Base-by-base conservation (phyloP, 2,797 vertebrate species). In the Heteromormyrus szaboi region DNA sequence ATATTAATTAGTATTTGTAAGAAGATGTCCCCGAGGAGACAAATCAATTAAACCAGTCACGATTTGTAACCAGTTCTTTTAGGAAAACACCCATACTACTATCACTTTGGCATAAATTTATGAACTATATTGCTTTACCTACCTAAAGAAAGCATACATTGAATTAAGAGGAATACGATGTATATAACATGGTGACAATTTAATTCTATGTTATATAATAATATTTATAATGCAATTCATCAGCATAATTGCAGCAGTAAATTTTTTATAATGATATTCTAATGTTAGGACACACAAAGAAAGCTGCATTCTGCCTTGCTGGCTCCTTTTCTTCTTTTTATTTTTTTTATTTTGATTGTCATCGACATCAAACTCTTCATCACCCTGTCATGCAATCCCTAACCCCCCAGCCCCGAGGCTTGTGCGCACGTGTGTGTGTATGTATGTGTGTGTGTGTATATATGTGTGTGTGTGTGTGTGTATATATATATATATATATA, bases 1-100 rank as follows among this genome's bases (percentile, higher is more conserved):
- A 46, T 46, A 81, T 81, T 81, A 81, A 81, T 81, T 81, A n/a
- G 76, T 81, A 81, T 81, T 81, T 81, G 2, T 81, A 81, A 81
- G 41, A 81, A 46, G 76, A 46, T 44, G 37, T 79, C 72, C 72
- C 17, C 8, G 76, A 46, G 37, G 37, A 81, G 76, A 81, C 19
- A 46, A 46, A 81, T 81, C 76, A 81, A 81, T 81, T 81, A 81
- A 81, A n/a, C 76, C 17, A 44, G 19, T 46, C 14, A n/a, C 76
- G 41, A 46, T 81, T 44, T 46, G 6, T 41, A 79, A 79, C 12
- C 41, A 41, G 33, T 46, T 46, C 19, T 79, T 41, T 79, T 81
- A 9, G 41, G 17, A 19, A 79, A 79, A 76, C 33, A 46, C 17
- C 19, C 76, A 46, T n/a, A 46, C 8, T 41, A 81, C 37, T 44